Base-by-base conservation (phyloP, 2,113 vertebrate species). In the Polypterus bichir region DNA sequence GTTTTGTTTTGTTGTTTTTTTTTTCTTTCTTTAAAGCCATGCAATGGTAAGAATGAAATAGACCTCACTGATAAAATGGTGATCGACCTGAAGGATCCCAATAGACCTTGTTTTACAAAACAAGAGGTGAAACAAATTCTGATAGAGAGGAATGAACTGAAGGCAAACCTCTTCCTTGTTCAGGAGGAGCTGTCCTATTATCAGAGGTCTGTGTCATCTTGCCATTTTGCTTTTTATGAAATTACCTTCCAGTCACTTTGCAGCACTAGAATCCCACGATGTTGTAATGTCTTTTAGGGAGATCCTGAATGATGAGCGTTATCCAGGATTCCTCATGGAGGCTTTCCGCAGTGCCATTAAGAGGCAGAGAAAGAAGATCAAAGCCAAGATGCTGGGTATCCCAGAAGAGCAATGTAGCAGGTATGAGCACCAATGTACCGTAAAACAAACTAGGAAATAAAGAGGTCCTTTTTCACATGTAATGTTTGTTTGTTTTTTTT, bases 131-230 rank as follows among this genome's bases (percentile, higher is more conserved):
- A 92, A 46, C 92, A 97, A 74, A 90, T 98, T 73, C 75, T 98
- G 61, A 88, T 87, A 52, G 96, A 97, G 78, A 77, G 92, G 63
- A 97, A 97, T 0, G 92, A 98, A 73, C 88, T 98, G 59, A 98
- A 95, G 77, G 89, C 93, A 66, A 96, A 92, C 69, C 84, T 97
- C 48, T 98, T 97, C 75, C 66, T 98, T 75, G 86, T 97, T 69
- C 91, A 93, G 82, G 96, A 98, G 74, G 94, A 98, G 72, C 70
- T 97, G 70, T 85, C 79, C 46, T 97, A 92, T 77, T 98, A 95
- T 72, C 92, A 97, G 70, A 83, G 93, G 96, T 97, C 57, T 75
- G 81, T 49, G 45, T 54, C 6, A 60, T 11, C 9, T 44, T 7
- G 4, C 7, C 3, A 7, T 3, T 6, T 9, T 47, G 10, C 3